These are phyloP conservation scores for Cancer borealis DNA, from an alignment of 2,888 invertebrate species.

Conservation along the genomic window DNA sequence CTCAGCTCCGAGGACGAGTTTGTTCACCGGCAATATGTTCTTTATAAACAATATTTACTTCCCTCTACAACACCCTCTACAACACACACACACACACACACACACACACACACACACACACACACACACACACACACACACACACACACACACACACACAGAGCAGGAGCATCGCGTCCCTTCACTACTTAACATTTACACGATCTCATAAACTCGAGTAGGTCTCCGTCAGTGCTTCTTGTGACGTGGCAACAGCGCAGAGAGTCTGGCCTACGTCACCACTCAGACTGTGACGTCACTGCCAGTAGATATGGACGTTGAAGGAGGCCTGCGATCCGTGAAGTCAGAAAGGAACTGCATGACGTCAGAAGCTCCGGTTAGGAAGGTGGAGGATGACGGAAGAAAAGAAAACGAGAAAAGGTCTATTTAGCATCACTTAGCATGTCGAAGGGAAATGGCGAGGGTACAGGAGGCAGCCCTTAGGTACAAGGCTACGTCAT, in stretches of 20 bases:
- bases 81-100: too few relatives aligned
- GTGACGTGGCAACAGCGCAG: background rate
- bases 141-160: background rate
- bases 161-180: background rate
- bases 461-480: background rate
- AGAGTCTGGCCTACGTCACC: background rate
- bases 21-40: background rate
- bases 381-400: background rate
- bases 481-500: background rate
- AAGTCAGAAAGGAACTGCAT: background rate
- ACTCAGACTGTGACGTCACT: slow-evolving; percentile 7
- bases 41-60: background rate
- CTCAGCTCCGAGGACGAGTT: background rate
- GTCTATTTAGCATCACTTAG: background rate
- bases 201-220: background rate
- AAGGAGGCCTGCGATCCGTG: background rate
- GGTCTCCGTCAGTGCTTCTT: background rate
- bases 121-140: too few relatives aligned
- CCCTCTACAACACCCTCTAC: background rate
- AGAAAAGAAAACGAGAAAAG: background rate
- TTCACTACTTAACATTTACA: background rate
- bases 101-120: too few relatives aligned
- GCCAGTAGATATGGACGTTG: background rate
- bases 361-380: background rate
- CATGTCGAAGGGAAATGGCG: background rate